Percentiles rank a stretch among this genome's conserved stretches.
phyloP scores from a whole-genome alignment of 2,888 invertebrate genomes.

The Epistrophe grossulariae region DNA sequence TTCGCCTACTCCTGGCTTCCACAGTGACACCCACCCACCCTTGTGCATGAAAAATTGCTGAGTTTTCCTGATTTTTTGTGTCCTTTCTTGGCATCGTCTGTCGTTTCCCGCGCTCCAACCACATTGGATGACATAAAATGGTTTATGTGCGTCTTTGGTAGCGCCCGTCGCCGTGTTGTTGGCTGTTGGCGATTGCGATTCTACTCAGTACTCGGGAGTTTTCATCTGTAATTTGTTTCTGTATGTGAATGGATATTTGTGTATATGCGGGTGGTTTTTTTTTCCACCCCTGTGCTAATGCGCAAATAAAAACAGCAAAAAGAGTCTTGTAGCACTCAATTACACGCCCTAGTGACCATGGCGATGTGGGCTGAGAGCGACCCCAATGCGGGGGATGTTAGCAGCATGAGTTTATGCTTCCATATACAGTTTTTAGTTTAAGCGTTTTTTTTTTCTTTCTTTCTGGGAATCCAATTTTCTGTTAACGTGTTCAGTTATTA shows the following conservation, averaged over 20 bases:
- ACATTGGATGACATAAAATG: slow-evolving; percentile 73
- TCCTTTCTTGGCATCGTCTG: slow-evolving; percentile 48
- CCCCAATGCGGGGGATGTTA: slow-evolving; percentile 41
- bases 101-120: slow-evolving; percentile 52
- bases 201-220: slow-evolving; percentile 48
- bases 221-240: slow-evolving; percentile 74
- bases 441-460: slow-evolving; percentile 73
- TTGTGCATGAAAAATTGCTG: slow-evolving; percentile 72
- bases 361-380: slow-evolving; percentile 30
- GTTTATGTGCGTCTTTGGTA: slow-evolving; percentile 73
- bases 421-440: slow-evolving; percentile 51
- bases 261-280: slow-evolving; percentile 62
- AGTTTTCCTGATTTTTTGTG: slow-evolving; percentile 64
- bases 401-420: slow-evolving; percentile 59
- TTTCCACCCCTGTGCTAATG: slow-evolving; percentile 83
- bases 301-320: slow-evolving; percentile 84
- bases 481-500: slow-evolving; percentile 79
- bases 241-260: slow-evolving; percentile 59
- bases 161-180: slow-evolving; percentile 12
- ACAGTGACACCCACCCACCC: slow-evolving; percentile 45
- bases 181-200: slow-evolving; percentile 38
- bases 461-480: slow-evolving; percentile 65
- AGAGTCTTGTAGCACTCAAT: slow-evolving; percentile 84
- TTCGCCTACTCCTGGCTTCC: slow-evolving; percentile 34
- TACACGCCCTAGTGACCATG: slow-evolving; percentile 84